Evolutionary conservation across 2,888 invertebrate genomes (phyloP).

Genomic region (Orgyia antiqua): DNA sequence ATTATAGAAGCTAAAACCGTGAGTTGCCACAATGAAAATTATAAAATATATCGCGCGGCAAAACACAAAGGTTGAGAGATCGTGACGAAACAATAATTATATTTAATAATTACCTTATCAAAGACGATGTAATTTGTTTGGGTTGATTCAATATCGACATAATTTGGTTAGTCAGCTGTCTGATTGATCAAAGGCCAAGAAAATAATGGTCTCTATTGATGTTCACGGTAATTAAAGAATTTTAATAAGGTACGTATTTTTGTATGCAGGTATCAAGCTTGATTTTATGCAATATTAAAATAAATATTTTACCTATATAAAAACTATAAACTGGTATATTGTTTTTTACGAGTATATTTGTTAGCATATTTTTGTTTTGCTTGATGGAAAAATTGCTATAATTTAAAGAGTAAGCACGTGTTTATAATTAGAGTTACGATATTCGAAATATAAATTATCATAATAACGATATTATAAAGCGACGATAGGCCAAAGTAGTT

Average conservation of each 20-base stretch:
- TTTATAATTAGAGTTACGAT: too few relatives aligned
- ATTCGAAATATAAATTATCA: too few relatives aligned
- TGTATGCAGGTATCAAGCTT: constrained; percentile 11
- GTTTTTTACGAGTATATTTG: too few relatives aligned
- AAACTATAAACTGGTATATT: too few relatives aligned
- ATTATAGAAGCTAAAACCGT: constrained; percentile 2
- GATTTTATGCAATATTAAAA: too few relatives aligned
- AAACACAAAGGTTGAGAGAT: constrained; percentile 36
- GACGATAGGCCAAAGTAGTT: too few relatives aligned
- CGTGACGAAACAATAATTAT: constrained; percentile 71
- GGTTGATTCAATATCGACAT: constrained; percentile 54
- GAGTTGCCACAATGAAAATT: constrained; percentile 8
- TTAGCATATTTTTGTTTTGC: too few relatives aligned
- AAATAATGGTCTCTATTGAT: constrained; percentile 25
- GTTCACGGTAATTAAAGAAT: constrained; percentile 43
- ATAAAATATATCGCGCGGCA: constrained; percentile 13
- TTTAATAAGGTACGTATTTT: constrained; percentile 34
- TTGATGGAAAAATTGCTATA: too few relatives aligned
- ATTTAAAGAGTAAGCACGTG: too few relatives aligned
- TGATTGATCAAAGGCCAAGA: constrained; percentile 47
- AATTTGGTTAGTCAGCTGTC: constrained; percentile 54
- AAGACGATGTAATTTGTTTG: constrained; percentile 54
- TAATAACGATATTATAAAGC: too few relatives aligned
- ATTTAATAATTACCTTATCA: constrained; percentile 63
- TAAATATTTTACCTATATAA: too few relatives aligned